These are phyloP conservation scores for Macrocentrus cingulum DNA, from an alignment of 1,140 invertebrate species.

Conservation along the genomic window DNA sequence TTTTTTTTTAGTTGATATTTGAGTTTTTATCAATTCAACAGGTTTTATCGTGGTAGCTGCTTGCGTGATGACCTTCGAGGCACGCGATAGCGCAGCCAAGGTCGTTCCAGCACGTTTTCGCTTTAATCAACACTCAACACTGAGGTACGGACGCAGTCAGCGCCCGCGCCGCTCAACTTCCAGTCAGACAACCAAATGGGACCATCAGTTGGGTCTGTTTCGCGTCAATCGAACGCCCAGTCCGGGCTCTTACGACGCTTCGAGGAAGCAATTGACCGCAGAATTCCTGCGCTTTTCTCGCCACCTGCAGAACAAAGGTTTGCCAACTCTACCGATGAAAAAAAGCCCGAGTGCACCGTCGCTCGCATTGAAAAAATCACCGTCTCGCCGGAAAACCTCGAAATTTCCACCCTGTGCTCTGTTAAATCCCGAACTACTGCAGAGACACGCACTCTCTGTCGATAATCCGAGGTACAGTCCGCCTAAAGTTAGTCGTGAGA, in stretches of 20 bases:
- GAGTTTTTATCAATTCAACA: slow-evolving; percentile 41
- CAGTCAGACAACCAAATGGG: slow-evolving; percentile 62
- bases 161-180: slow-evolving; percentile 57
- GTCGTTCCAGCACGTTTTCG: slow-evolving; percentile 78
- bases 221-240: slow-evolving; percentile 57
- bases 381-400: slow-evolving; percentile 42
- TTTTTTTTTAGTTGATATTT: not conserved
- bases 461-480: slow-evolving; percentile 62
- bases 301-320: slow-evolving; percentile 59
- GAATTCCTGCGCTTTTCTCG: slow-evolving; percentile 73
- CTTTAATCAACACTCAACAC: slow-evolving; percentile 60
- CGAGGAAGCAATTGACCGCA: slow-evolving; percentile 65
- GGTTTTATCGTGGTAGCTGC: slow-evolving; percentile 90
- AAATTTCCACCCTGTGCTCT: slow-evolving; percentile 62
- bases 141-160: slow-evolving; percentile 49
- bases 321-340: slow-evolving; percentile 52
- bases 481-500: slow-evolving; percentile 49
- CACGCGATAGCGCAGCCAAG: slow-evolving; percentile 82
- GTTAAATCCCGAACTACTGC: slow-evolving; percentile 61
- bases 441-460: slow-evolving; percentile 70
- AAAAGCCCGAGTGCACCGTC: slow-evolving; percentile 64
- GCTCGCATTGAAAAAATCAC: slow-evolving; percentile 57
- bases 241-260: slow-evolving; percentile 48
- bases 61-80: slow-evolving; percentile 94
- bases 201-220: slow-evolving; percentile 67